Conservation (phyloP, 1,140 invertebrate genomes). For the Phymorhynchus buccinoides region DNA sequence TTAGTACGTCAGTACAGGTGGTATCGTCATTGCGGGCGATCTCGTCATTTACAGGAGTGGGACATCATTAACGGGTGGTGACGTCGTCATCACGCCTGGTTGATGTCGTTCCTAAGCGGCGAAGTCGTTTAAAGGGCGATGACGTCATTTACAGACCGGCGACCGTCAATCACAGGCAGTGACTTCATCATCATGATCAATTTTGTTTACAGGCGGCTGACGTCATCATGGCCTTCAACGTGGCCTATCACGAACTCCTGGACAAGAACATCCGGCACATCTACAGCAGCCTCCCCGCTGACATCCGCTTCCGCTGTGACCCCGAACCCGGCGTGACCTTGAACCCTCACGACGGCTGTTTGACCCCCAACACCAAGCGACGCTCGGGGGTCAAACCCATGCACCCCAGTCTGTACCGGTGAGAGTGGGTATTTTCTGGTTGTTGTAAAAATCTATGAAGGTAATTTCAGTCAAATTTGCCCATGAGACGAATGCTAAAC, state of each 20-base stretch:
- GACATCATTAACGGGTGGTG: too few species aligned
- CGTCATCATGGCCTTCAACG: conserved; percentile 52
- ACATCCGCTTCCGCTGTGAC: conserved; percentile 35
- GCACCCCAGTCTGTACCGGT: conserved; percentile 51
- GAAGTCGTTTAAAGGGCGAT: too few species aligned
- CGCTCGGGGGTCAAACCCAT: conserved; percentile 50
- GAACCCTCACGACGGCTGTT: conserved; percentile 50
- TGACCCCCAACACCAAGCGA: conserved; percentile 51
- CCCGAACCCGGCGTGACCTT: conserved; percentile 33
- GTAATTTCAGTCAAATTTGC: too few species aligned
- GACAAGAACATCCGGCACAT: conserved; percentile 61
- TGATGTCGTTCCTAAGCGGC: too few species aligned
- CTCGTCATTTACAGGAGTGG: too few species aligned
- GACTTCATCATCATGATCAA: background rate
- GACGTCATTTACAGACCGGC: too few species aligned
- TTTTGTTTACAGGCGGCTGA: background rate
- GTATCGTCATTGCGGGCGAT: too few species aligned
- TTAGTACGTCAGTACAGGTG: too few species aligned
- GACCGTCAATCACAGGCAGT: too few species aligned
- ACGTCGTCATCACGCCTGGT: too few species aligned
- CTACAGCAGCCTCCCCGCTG: conserved; percentile 57
- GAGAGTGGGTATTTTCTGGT: conserved; percentile 52
- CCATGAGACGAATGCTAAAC: too few species aligned
- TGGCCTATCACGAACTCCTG: conserved; percentile 56
- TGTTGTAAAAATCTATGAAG: conserved; percentile 52